These are phyloP conservation scores for Fulmarus glacialis DNA, from an alignment of 2,113 vertebrate species.

Conservation along the genomic window DNA sequence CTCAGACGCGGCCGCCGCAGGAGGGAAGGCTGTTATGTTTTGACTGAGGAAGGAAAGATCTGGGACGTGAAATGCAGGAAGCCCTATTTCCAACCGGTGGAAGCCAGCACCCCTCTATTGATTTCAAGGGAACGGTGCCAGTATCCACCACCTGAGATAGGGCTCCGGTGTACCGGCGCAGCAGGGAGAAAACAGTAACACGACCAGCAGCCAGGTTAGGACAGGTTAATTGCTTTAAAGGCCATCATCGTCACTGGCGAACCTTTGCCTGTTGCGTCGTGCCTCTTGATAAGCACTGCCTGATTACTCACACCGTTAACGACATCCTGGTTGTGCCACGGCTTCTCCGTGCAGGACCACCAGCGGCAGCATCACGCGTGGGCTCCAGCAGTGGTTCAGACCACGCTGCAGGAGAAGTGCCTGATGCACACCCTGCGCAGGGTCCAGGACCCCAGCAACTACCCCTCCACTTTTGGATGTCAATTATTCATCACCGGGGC, in stretches of 20 bases:
- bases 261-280: background rate
- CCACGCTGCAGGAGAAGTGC: fast-evolving
- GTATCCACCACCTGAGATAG: background rate
- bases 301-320: background rate
- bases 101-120: background rate
- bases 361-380: fast-evolving
- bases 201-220: background rate
- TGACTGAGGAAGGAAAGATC: background rate
- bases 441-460: background rate
- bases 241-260: background rate
- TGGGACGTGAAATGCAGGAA: background rate
- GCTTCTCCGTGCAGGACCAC: fast-evolving
- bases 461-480: fast-evolving
- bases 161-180: fast-evolving
- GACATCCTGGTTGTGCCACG: fast-evolving
- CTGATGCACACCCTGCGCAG: background rate
- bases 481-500: fast-evolving
- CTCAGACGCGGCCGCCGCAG: background rate
- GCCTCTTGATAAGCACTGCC: background rate
- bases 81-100: fast-evolving
- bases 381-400: background rate
- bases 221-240: background rate
- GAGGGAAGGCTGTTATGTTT: background rate
- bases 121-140: background rate
- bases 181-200: background rate